These are phyloP conservation scores for Leucopternis melanops DNA, from an alignment of 2,113 vertebrate species.

Conservation along the genomic window DNA sequence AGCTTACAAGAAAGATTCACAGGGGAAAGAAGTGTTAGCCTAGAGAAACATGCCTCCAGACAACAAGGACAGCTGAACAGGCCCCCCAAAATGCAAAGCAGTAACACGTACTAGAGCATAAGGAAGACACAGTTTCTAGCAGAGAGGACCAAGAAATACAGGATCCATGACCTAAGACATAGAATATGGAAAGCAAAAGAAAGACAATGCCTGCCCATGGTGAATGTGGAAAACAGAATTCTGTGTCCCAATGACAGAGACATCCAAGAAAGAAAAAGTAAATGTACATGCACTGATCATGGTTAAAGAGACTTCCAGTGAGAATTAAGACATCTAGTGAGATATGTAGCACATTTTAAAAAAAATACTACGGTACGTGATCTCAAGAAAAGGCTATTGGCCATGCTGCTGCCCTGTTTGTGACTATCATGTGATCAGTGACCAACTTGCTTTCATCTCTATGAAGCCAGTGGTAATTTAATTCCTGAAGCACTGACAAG, in stretches of 20 bases:
- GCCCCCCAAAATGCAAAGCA: background rate
- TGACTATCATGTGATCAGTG: background rate
- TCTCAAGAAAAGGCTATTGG: background rate
- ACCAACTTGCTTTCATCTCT: background rate
- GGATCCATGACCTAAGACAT: background rate
- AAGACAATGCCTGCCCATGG: accelerated
- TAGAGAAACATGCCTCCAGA: background rate
- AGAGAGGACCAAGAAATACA: background rate
- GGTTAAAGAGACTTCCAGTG: background rate
- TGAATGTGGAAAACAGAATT: background rate
- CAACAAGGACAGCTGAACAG: background rate
- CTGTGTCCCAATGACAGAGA: background rate
- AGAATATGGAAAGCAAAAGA: background rate
- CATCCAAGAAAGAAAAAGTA: background rate
- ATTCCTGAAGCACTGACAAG: background rate
- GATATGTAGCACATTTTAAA: background rate
- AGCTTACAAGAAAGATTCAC: background rate
- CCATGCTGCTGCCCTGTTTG: background rate
- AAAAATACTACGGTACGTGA: background rate
- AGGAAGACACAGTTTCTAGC: background rate
- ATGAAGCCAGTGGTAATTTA: background rate
- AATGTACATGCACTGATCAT: background rate
- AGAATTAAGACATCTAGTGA: background rate
- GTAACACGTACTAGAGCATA: background rate
- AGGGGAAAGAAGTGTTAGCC: background rate